Evolutionary conservation across 2,113 vertebrate species (phyloP), one percentile per base, ranked within the genome.

Genomic region (Phylloscopus trochilus): DNA sequence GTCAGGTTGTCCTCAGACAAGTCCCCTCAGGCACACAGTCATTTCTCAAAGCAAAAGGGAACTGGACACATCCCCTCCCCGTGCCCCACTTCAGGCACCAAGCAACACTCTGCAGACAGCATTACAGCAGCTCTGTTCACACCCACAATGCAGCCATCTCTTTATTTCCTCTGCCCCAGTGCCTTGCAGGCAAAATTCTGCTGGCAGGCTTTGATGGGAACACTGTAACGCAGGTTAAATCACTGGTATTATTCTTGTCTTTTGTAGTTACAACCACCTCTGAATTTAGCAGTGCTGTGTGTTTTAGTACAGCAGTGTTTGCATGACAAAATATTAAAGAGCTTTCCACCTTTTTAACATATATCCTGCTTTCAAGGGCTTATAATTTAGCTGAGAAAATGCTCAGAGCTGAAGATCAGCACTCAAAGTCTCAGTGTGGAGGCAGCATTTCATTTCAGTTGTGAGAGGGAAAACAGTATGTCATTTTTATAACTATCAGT

Each of bases 371-470:
- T 95, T 86, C 78, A 88, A 44, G 69, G 27, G 15, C 39, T 86
- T 90, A 59, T 68, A 91, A 89, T 90, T 46, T 62, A 87, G 66
- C 79, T 84, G 64, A 46, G 73, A 90, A 93, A 94, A 90, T 51
- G 68, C 60, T 92, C 77, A 80, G 39, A 94, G 87, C 43, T 67
- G 58, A 92, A 91, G 87, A 89, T 83, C 92, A 76, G 59, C 70
- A 91, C 95, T 96, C 73, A 93, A 82, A 92, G 37, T 59, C 85
- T 86, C 93, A 88, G 79, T 90, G 72, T 91, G 85, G 56, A 95
- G 90, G 67, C 75, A 91, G 68, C 24, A 74, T 95, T 95, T 95
- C 89, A 92, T 91, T 96, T 92, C 73, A 79, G 30, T 80, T 83
- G 59, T 80, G 78, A 94, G 72, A 92, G 51, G 74, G 37, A 73